phyloP scores from a whole-genome alignment of 2,113 vertebrate species.

The Sander vitreus region DNA sequence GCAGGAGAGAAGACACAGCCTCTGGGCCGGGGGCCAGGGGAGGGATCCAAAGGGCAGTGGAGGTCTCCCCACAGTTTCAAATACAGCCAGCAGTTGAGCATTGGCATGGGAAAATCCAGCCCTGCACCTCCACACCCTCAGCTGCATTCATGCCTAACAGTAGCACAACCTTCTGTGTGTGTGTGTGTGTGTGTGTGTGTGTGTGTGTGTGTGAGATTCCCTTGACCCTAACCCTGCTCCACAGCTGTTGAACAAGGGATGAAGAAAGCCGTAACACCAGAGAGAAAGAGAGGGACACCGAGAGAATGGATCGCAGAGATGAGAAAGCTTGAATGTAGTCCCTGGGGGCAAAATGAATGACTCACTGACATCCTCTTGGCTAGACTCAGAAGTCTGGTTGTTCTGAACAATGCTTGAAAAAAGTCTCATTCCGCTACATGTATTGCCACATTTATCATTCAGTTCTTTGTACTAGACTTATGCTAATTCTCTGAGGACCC shows the following conservation, averaged over 20 bases:
- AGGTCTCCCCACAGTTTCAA: constrained; percentile 72
- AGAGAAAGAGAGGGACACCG: constrained; percentile 45
- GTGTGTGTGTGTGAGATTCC: constrained; percentile 59
- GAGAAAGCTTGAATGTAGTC: constrained; percentile 65
- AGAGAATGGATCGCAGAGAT: constrained; percentile 61
- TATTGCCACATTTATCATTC: constrained; percentile 68
- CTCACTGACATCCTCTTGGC: constrained; percentile 67
- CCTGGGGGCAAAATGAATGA: constrained; percentile 73
- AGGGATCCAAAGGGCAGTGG: constrained; percentile 75
- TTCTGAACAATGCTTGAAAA: constrained; percentile 57
- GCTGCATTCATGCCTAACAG: constrained; percentile 73
- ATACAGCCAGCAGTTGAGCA: constrained; percentile 77
- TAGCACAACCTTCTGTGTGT: constrained; percentile 62
- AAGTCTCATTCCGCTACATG: constrained; percentile 51
- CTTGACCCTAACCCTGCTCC: constrained; percentile 72
- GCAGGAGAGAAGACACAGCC: constrained; percentile 77
- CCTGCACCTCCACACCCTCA: constrained; percentile 63
- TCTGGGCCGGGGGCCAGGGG: constrained; percentile 65
- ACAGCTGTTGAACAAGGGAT: constrained; percentile 76
- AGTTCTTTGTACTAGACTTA: constrained; percentile 42
- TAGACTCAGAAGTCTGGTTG: constrained; percentile 38
- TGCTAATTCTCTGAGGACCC: constrained; percentile 33
- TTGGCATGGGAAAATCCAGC: constrained; percentile 83
- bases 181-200: constrained; percentile 46
- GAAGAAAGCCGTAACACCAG: constrained; percentile 54